Evolutionary conservation across 1,140 invertebrate genomes (phyloP).

Genomic region (Chrysomallon squamiferum): DNA sequence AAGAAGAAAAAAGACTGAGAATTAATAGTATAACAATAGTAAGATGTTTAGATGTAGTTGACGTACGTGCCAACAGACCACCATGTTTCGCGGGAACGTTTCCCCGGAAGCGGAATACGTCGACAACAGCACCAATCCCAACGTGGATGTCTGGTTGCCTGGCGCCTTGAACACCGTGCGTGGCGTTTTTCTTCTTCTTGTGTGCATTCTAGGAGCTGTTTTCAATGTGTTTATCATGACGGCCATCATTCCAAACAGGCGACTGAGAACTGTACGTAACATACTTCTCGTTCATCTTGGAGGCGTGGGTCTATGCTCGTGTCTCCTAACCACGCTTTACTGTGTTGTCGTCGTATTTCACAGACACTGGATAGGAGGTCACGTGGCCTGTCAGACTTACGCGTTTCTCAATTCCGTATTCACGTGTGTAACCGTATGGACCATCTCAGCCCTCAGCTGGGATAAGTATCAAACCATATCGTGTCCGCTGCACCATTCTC

Average conservation of each 20-base stretch:
- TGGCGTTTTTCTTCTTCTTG: conserved; percentile 43
- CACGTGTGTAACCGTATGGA: conserved; percentile 44
- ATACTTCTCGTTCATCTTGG: conserved; percentile 53
- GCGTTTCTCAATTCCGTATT: conserved; percentile 35
- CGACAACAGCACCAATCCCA: background rate
- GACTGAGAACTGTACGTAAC: conserved; percentile 50
- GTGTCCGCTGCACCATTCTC: conserved; percentile 51
- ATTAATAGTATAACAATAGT: no score
- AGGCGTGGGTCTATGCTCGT: conserved; percentile 37
- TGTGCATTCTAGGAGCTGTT: conserved; percentile 36
- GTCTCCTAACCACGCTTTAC: conserved; percentile 36
- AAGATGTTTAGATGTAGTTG: no score
- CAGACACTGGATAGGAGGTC: conserved; percentile 38
- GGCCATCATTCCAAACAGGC: conserved; percentile 50
- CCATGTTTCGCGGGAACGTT: no score
- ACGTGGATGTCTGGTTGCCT: conserved; percentile 7
- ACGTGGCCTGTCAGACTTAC: conserved; percentile 35
- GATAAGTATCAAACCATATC: conserved; percentile 58
- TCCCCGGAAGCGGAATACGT: background rate
- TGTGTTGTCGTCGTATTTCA: conserved; percentile 36
- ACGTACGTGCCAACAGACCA: no score
- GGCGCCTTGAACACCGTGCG: conserved; percentile 26
- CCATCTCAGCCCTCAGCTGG: conserved; percentile 54
- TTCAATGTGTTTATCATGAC: conserved; percentile 53
- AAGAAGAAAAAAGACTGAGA: no score